Percentiles rank a stretch among this genome's conserved stretches.
Evolutionary conservation across 2,113 vertebrate species (phyloP).

Genomic region (Chlorodrepanis virens): DNA sequence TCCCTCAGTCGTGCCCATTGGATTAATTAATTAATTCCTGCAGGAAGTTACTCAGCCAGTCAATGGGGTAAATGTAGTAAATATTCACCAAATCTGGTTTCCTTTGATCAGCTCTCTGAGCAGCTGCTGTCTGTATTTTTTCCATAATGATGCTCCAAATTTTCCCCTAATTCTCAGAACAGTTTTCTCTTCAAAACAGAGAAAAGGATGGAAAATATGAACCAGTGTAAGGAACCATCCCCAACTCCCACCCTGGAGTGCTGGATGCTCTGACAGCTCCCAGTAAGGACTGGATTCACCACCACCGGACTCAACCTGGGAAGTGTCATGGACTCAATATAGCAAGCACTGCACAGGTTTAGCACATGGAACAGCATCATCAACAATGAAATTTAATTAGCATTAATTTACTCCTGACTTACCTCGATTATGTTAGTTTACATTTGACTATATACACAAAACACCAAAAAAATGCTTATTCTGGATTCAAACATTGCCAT

Average conservation of each 20-base stretch:
- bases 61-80: neutral
- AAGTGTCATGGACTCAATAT: fast-evolving
- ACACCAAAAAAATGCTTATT: neutral
- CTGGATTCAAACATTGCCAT: neutral
- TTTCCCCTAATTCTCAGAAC: neutral
- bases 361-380: neutral
- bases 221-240: neutral
- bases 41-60: neutral
- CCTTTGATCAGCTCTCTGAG: neutral
- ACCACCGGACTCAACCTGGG: neutral
- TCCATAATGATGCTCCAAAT: neutral
- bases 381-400: neutral
- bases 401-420: neutral
- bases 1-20: fast-evolving
- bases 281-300: neutral
- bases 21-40: neutral
- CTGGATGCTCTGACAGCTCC: neutral
- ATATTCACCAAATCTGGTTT: neutral
- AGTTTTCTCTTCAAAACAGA: neutral
- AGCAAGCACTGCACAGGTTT: neutral
- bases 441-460: neutral
- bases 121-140: fast-evolving
- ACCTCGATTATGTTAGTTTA: neutral
- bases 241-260: fast-evolving
- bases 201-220: neutral